These are phyloP conservation scores for Mus musculus DNA, from an alignment of 2,113 vertebrate species.

Conservation along the genomic window GRCm39 chr3:108499501-108500000, in stretches of 20 bases:
- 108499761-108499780: slow-evolving; percentile 73
- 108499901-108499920: slow-evolving; percentile 47
- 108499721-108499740: slow-evolving; percentile 17
- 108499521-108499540: neutral
- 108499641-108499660: neutral
- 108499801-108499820: slow-evolving; percentile 73
- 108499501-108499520: neutral
- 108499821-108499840: slow-evolving; percentile 60
- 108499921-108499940: slow-evolving; percentile 41
- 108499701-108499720: neutral
- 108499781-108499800: slow-evolving; percentile 82
- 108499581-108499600: slow-evolving; percentile 14
- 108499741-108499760: slow-evolving; percentile 79
- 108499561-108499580: slow-evolving; percentile 13
- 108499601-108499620: neutral
- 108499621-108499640: neutral
- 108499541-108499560: slow-evolving; percentile 22
- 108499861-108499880: slow-evolving; percentile 71
- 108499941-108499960: slow-evolving; percentile 20
- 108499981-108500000: slow-evolving; percentile 67
- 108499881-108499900: slow-evolving; percentile 4
- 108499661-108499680: neutral
- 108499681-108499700: neutral
- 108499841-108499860: slow-evolving; percentile 71
- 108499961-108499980: slow-evolving; percentile 48